Evolutionary conservation across 2,113 vertebrate genomes (phyloP), one percentile per base, ranked within the genome.

Genomic region (Neoarius graeffei): DNA sequence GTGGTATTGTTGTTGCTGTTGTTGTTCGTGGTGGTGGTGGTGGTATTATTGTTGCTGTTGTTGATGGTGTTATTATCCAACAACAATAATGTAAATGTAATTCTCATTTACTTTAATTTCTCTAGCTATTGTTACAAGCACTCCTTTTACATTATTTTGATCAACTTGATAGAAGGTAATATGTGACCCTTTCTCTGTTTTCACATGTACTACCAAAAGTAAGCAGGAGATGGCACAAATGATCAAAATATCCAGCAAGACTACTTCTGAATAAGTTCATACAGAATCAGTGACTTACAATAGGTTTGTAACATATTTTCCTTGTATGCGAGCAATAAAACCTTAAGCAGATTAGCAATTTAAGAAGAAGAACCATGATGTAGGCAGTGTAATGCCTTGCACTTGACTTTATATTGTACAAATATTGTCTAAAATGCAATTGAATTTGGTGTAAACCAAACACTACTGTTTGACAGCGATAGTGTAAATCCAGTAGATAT

Each of bases 201-300:
- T 62, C 10, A 82, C 80, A 23, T 84, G 64, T 50, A 30, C 8
- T 84, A 69, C 66, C 27, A 71, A 35, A 84, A 30, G n/a, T 35
- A 35, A 35, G 17, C 83, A 56, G 82, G 7, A 69, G 82, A 66
- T 69, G 82, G 82, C 82, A 19, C n/a, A 60, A 60, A 81, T 1
- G 5, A 82, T 25, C 30, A 23, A 42, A 81, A 42, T 25, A 82
- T 48, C 1, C 0, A 74, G 3, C 42, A 74, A 48, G 71, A 23
- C 48, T 3, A 48, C 35, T 0, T n/a, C 19, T 73, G 71, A 73
- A 73, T 73, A 10, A 48, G 35, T 73, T 48, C 48, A 13, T 25
- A 14, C 42, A 52, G 9, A 76, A 73, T 9, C 35, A 20, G 3
- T 74, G 19, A 48, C 19, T 48, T 20, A 20, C 35, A 42, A 20